A percentile compares a stretch with the other conserved stretches of the same genome.
These are phyloP conservation scores for Hyperoodon ampullatus DNA, from an alignment of 2,113 vertebrate genomes.

Conservation along the genomic window DNA sequence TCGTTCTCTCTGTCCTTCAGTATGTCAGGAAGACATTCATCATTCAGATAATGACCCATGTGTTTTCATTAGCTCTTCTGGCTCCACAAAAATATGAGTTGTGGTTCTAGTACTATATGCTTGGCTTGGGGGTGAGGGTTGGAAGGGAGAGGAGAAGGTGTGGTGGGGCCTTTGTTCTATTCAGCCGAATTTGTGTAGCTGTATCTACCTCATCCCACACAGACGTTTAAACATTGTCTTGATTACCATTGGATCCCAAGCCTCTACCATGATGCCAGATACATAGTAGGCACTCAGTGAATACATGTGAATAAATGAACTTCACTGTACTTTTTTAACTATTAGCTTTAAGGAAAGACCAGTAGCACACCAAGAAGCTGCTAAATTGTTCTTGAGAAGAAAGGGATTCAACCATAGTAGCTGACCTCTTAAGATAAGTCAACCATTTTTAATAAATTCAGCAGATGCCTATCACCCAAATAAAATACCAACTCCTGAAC, in stretches of 20 bases:
- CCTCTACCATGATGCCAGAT: neutral
- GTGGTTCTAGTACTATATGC: neutral
- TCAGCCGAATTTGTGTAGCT: neutral
- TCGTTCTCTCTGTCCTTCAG: neutral
- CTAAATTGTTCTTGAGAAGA: slow-evolving; percentile 19
- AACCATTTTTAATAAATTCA: slow-evolving; percentile 60
- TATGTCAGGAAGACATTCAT: neutral
- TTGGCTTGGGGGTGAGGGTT: neutral
- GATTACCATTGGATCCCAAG: neutral
- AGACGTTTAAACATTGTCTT: neutral
- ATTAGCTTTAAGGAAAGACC: neutral
- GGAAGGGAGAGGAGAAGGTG: neutral
- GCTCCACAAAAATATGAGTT: neutral
- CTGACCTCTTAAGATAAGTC: slow-evolving; percentile 59
- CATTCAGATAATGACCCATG: neutral
- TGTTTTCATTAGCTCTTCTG: neutral
- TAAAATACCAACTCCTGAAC: slow-evolving; percentile 56
- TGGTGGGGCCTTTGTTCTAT: neutral
- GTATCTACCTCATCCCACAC: neutral
- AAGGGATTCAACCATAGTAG: neutral
- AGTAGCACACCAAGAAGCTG: neutral
- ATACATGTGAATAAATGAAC: slow-evolving; percentile 2
- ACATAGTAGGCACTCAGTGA: neutral
- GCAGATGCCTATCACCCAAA: slow-evolving; percentile 56
- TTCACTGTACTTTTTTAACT: neutral